Base-by-base conservation (phyloP, 2,113 vertebrate species). In the Scatophagus argus region DNA sequence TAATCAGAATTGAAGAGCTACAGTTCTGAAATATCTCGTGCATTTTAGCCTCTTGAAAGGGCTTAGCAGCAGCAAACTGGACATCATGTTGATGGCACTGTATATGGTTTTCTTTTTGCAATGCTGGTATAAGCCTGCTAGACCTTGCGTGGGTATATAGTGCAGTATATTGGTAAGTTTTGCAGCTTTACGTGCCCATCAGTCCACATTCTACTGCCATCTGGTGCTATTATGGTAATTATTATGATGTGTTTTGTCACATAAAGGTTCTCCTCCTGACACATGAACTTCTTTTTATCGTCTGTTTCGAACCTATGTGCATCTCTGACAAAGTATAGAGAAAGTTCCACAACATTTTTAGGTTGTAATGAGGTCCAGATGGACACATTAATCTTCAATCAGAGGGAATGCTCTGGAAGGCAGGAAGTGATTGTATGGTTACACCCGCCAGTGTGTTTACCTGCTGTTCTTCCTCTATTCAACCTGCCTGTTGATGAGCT, bases 341-440 rank as follows among this genome's bases (percentile, higher is more conserved):
- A 75, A 88, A 90, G 69, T 88, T 84, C 43, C 25, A 21, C 34
- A 59, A 49, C 55, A 65, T 66, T 65, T 83, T 49, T 16, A 44
- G 74, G 69, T 85, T 71, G 49, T 79, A 87, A 91, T 78, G 82
- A 78, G 78, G 25, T 65, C 82, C 88, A 92, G 85, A 83, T 90
- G 88, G 88, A 80, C 34, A 46, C 73, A 85, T 91, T 81, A 84
- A 84, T 86, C 61, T 85, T 55, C 73, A 74, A 74, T 90, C 84
- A 79, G 78, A 56, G 60, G 13, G 25, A 81, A 46, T 23, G 74
- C 36, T 80, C 39, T 64, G 39, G 31, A 67, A 81, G 59, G 72
- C 74, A 63, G 43, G 52, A 72, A 76, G 77, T 25, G 76, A 69
- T 74, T 47, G 65, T 70, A 51, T 2, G 47, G 34, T 0, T 65